Conservation (phyloP, 2,888 invertebrate species). For the Macrosoma leucophasiata region DNA sequence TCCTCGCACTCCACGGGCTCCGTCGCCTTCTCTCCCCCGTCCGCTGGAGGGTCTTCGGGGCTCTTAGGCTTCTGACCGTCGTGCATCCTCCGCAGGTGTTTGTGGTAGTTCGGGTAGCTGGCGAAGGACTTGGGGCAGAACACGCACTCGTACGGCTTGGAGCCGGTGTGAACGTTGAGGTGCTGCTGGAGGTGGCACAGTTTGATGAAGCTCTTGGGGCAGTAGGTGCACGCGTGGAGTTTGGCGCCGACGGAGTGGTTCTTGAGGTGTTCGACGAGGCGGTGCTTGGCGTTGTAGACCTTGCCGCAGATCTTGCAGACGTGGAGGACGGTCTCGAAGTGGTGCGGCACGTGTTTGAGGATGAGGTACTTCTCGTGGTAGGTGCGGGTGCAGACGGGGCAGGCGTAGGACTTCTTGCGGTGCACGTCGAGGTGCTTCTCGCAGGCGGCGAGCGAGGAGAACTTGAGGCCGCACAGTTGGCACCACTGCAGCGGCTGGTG, state of each 20-base stretch:
- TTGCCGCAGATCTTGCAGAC: constrained; percentile 76
- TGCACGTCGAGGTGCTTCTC: constrained; percentile 51
- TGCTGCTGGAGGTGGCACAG: constrained; percentile 59
- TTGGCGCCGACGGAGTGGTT: constrained; percentile 57
- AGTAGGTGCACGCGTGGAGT: constrained; percentile 65
- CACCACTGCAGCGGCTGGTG: constrained; percentile 46
- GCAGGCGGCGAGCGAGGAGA: constrained; percentile 41
- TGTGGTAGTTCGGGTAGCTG: constrained; percentile 74
- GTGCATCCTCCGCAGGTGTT: constrained; percentile 65
- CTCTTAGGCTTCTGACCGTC: too few relatives aligned
- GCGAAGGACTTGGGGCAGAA: constrained; percentile 74
- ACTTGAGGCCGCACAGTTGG: constrained; percentile 49
- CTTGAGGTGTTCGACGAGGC: constrained; percentile 49
- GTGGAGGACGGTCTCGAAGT: constrained; percentile 52
- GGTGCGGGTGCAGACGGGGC: constrained; percentile 73
- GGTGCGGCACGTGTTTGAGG: constrained; percentile 48
- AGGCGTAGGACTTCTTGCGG: constrained; percentile 50
- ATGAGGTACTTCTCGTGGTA: constrained; percentile 65
- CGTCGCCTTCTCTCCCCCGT: too few relatives aligned
- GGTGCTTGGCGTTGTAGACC: constrained; percentile 61
- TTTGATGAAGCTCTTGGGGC: constrained; percentile 63
- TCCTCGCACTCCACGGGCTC: too few relatives aligned
- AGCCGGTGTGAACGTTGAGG: constrained; percentile 74
- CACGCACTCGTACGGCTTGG: constrained; percentile 71
- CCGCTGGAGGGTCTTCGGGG: too few relatives aligned